Evolutionary conservation across 1,140 invertebrate genomes (phyloP), one percentile per base, ranked within the genome.

Genomic region (Drosophila subobscura): DNA sequence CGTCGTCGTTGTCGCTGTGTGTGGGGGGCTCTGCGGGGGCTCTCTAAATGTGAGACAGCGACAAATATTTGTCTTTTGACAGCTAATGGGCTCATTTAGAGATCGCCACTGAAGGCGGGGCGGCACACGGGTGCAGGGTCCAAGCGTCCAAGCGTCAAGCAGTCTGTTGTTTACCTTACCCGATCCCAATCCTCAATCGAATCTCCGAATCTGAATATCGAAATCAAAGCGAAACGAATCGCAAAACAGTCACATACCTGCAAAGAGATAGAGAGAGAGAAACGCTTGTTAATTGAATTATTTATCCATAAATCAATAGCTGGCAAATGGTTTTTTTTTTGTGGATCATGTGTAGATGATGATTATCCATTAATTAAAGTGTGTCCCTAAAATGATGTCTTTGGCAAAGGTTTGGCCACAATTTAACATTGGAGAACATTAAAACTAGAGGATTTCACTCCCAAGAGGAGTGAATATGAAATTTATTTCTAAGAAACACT

Each of bases 61-160:
- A 78, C 78, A 86, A 86, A 86, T 86, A 86, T 86, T 85, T 86
- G 81, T 47, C 77, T 86, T 78, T 88, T 75, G 83, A 75, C 81
- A 86, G 81, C 83, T 86, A 86, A 85, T 88, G 83, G 83, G 55
- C 81, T 81, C 81, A 86, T 77, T 85, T 71, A 53, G 72, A 60
- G 79, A 77, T 75, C 79, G 47, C 45, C 65, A 58, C 41, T 56
- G 63, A 8, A 12, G 33, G n/a, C 14, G 23, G 6, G 5, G 16
- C 0, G 4, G n/a, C 8, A 23, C 14, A 7, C 10, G 23, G 40
- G 6, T 46, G 5, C 8, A 16, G 53, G 16, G 44, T 2, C 25
- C 5, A 14, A 16, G n/a, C 29, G 53, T 41, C 44, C 52, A 29
- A 65, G 80, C 79, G 79, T 84, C 81, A 85, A 85, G 81, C 81